Conservation (phyloP, 2,113 vertebrate species). For the Romanogobio albipinnatus region DNA sequence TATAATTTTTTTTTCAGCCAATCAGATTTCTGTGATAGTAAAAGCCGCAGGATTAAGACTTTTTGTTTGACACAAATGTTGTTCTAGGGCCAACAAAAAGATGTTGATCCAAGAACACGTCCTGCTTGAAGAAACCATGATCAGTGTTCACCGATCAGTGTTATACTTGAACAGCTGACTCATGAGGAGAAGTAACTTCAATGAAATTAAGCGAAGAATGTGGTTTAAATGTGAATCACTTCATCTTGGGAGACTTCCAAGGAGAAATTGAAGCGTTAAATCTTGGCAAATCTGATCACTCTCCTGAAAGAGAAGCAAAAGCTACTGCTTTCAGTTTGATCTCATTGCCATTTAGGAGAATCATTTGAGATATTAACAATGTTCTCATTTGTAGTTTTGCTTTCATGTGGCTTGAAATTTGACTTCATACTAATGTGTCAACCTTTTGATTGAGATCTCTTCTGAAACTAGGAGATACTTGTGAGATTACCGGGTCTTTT, state of each 20-base stretch:
- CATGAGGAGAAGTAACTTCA: neutral
- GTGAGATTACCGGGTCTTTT: neutral
- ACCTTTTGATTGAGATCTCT: neutral
- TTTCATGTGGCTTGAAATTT: no score
- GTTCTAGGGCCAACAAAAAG: neutral
- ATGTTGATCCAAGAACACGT: neutral
- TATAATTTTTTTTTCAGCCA: neutral
- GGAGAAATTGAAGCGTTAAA: neutral
- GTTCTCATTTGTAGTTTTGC: no score
- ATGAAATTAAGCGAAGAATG: neutral
- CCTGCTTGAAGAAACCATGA: neutral
- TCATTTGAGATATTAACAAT: no score
- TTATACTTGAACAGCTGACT: neutral
- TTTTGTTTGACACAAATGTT: neutral
- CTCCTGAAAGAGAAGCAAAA: no score
- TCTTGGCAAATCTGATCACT: neutral
- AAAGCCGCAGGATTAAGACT: neutral
- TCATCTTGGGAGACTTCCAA: neutral
- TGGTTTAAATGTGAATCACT: neutral
- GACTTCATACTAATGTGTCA: neutral
- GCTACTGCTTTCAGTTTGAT: no score
- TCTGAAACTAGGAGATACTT: neutral
- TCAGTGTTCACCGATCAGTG: neutral
- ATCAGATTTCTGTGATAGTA: neutral
- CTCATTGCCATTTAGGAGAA: no score